A percentile compares a stretch with the other conserved stretches of the same genome.
Conservation (phyloP, 2,113 vertebrate genomes). For the Microcebus lehilahytsara region DNA sequence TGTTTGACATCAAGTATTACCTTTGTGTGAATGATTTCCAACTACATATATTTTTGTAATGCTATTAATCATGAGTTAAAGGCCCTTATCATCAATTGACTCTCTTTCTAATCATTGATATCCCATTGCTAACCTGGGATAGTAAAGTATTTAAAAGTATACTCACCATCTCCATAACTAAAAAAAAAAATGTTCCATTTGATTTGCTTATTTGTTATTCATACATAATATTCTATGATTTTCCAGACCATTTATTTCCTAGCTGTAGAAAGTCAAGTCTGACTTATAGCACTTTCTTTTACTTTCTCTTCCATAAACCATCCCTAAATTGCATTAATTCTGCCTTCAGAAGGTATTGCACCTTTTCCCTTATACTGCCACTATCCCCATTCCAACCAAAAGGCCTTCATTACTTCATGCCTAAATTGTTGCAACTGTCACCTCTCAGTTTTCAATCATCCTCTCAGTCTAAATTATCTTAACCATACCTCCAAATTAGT, state of each 20-base stretch:
- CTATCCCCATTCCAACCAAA: background rate
- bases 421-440: background rate
- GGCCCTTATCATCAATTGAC: too few relatives aligned
- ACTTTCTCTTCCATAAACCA: background rate
- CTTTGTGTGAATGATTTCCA: background rate
- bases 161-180: background rate
- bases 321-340: background rate
- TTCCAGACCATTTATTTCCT: background rate
- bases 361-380: background rate
- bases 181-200: background rate
- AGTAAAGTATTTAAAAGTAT: background rate
- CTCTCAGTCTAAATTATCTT: background rate
- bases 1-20: background rate
- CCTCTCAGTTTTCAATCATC: background rate
- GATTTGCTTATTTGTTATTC: background rate
- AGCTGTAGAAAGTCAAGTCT: background rate
- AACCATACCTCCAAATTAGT: background rate
- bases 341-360: background rate
- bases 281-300: background rate
- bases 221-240: background rate
- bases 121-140: background rate
- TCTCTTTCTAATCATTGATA: background rate
- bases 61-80: background rate
- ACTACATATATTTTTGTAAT: background rate
- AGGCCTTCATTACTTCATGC: background rate